Evolutionary conservation across 1,140 invertebrate genomes (phyloP), one percentile per base, ranked within the genome.

Genomic region (Drosophila bocki): DNA sequence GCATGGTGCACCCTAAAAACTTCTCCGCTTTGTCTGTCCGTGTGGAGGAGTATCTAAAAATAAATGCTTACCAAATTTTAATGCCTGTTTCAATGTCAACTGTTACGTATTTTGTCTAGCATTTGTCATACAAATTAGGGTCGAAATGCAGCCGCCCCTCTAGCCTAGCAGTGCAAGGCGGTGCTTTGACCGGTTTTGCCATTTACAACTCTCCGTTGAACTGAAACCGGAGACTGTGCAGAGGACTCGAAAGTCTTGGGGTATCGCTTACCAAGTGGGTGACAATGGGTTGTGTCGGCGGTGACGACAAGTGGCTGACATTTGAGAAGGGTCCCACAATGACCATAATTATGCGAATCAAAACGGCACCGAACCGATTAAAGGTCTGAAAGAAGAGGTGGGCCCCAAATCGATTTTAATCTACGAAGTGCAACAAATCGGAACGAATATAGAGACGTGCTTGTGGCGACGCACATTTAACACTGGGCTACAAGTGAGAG

Each of bases 71-170:
- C 47, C 67, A 68, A 35, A 70, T 70, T 70, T 70, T 45, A 72
- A 72, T 71, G 50, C 48, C 67, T 33, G 47, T 56, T 70, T 70
- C 63, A 70, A 70, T 72, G 70, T 72, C 70, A 72, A 71, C 67
- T n/a, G 19, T 50, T 72, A 50, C 69, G 69, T 35, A 71, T 35
- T 42, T 51, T 5, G 44, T 15, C 37, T 42, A 22, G 19, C 29
- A 35, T 70, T 70, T 35, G 29, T 44, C 37, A 44, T 39, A 72
- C 41, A 70, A 72, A n/a, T 48, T 37, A 22, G 29, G 35, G 51
- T 33, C 41, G 33, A 17, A 59, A 35, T 72, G 69, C 63, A 69
- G 47, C 37, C 47, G 29, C 50, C 48, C 41, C 22, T 35, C n/a
- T 11, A 22, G 44, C 26, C 26, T 1, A 29, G 12, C 51, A 71